These are phyloP conservation scores for Trichonephila inaurata DNA, from an alignment of 1,140 invertebrate species.

Conservation along the genomic window DNA sequence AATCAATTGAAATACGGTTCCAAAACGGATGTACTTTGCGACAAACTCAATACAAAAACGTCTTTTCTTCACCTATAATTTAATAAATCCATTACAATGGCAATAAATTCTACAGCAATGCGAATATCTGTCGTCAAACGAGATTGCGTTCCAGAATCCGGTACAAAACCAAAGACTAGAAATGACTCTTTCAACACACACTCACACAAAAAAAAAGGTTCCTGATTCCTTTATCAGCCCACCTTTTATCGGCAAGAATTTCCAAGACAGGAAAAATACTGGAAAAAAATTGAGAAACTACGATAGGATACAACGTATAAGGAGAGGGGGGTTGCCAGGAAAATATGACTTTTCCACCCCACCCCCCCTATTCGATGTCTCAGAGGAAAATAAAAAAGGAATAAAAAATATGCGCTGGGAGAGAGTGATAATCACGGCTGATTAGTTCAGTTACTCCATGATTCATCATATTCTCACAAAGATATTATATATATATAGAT, in stretches of 20 bases:
- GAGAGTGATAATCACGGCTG: conserved; percentile 68
- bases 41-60: no score
- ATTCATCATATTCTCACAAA: conserved; percentile 73
- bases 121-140: neutral
- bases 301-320: conserved; percentile 35
- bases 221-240: conserved; percentile 1
- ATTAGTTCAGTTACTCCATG: conserved; percentile 54
- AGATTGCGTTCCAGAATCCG: neutral
- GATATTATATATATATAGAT: conserved; percentile 66
- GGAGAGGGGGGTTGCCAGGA: neutral
- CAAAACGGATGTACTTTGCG: no score
- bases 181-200: neutral
- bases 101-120: neutral
- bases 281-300: conserved; percentile 31
- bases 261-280: conserved; percentile 34
- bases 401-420: conserved; percentile 45
- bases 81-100: neutral
- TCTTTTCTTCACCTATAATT: neutral
- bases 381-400: conserved; percentile 2
- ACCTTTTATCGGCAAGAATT: conserved; percentile 58
- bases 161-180: neutral
- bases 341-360: conserved; percentile 28
- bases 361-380: conserved; percentile 6
- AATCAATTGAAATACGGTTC: no score
- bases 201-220: neutral